These are phyloP conservation scores for Eupsittula cactorum DNA, from an alignment of 2,113 vertebrate genomes.

Conservation along the genomic window DNA sequence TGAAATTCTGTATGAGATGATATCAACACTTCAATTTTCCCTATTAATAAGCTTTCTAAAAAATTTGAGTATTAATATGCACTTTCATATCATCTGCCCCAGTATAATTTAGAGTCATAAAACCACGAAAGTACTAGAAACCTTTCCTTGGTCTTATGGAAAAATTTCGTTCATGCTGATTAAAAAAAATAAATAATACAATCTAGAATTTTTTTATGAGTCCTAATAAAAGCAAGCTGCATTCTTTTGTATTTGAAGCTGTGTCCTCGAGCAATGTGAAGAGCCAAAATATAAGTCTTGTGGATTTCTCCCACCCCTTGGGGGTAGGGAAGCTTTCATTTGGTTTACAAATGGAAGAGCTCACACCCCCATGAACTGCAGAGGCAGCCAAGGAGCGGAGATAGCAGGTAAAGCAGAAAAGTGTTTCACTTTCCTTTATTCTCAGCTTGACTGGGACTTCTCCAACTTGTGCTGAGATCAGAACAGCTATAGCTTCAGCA, in stretches of 20 bases:
- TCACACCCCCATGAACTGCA: not conserved
- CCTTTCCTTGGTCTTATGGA: not conserved
- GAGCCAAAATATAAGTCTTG: not conserved
- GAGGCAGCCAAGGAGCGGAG: not conserved
- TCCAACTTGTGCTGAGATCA: not conserved
- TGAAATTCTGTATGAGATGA: not conserved
- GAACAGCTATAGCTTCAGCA: not conserved
- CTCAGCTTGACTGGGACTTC: not conserved
- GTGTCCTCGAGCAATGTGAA: not conserved
- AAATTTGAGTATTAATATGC: not conserved
- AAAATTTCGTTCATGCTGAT: not conserved
- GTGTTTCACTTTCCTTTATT: not conserved
- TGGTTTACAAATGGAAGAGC: not conserved
- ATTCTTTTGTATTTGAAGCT: not conserved
- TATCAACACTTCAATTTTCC: not conserved
- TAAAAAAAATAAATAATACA: not conserved
- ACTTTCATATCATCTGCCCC: not conserved
- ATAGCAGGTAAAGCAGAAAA: not conserved
- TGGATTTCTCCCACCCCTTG: not conserved
- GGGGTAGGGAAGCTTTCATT: not conserved
- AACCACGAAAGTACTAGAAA: not conserved
- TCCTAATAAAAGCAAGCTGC: not conserved
- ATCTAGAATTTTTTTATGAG: not conserved
- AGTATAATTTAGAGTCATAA: not conserved
- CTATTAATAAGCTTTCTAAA: not conserved